phyloP scores from a whole-genome alignment of 2,888 invertebrate genomes.

The Masnerella sp. region DNA sequence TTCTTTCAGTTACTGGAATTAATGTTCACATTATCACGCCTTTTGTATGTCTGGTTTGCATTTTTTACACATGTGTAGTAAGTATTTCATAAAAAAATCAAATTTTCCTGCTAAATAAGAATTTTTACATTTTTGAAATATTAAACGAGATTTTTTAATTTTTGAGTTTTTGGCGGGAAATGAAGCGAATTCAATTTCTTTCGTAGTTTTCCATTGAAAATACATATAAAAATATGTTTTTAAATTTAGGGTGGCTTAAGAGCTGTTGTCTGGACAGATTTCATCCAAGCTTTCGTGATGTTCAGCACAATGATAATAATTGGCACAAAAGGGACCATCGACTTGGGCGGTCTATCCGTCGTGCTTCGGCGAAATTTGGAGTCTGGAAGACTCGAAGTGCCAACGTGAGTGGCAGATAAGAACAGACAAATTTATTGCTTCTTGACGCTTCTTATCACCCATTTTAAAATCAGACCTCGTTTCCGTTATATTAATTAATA shows the following conservation, averaged over 20 bases:
- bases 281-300: constrained; percentile 88
- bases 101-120: too few species aligned
- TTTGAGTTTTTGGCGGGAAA: constrained; percentile 67
- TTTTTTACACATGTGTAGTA: constrained; percentile 91
- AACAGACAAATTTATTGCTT: constrained; percentile 18
- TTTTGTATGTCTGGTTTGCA: constrained; percentile 89
- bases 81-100: too few species aligned
- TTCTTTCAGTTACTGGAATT: constrained; percentile 87
- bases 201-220: constrained; percentile 19
- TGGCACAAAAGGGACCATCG: constrained; percentile 85
- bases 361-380: constrained; percentile 84
- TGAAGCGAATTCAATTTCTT: too few species aligned
- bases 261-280: constrained; percentile 91
- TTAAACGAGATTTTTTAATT: too few species aligned
- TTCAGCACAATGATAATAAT: constrained; percentile 86
- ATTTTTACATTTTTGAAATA: too few species aligned
- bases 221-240: neutral
- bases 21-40: constrained; percentile 89
- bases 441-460: neutral
- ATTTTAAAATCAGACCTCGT: constrained; percentile 9
- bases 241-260: constrained; percentile 84
- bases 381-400: constrained; percentile 84
- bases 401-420: constrained; percentile 79
- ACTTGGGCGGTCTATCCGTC: constrained; percentile 84
- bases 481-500: constrained; percentile 8